phyloP scores from a whole-genome alignment of 2,888 invertebrate species.

The Cepaea hortensis region DNA sequence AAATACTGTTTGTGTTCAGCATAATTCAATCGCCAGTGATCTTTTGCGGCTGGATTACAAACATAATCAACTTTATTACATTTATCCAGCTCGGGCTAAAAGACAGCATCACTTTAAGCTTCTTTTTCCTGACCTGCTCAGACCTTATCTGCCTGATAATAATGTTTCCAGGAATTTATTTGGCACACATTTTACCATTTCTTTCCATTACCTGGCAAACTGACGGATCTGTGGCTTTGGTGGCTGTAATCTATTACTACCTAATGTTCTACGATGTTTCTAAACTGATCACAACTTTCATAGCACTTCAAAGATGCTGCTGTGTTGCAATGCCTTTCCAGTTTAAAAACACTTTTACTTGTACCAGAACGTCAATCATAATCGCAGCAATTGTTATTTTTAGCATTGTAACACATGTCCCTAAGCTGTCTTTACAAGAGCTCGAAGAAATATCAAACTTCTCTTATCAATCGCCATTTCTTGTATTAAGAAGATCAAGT shows the following conservation, averaged over 20 bases:
- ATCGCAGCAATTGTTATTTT: background rate
- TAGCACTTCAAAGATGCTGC: slow-evolving; percentile 28
- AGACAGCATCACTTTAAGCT: slow-evolving; percentile 25
- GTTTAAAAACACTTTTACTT: slow-evolving; percentile 29
- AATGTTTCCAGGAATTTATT: background rate
- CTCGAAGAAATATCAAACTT: background rate
- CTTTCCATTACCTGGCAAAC: background rate
- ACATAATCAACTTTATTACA: slow-evolving; percentile 10
- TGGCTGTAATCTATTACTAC: background rate
- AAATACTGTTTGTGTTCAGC: background rate
- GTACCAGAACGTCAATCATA: background rate
- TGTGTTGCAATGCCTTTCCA: slow-evolving; percentile 20
- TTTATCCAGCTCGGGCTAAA: slow-evolving; percentile 11
- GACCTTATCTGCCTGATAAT: background rate
- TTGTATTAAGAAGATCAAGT: background rate
- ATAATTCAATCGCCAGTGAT: background rate
- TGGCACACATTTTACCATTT: background rate
- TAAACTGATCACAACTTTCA: slow-evolving; percentile 8
- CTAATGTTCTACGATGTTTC: slow-evolving; percentile 11
- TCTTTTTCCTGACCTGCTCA: slow-evolving; percentile 18
- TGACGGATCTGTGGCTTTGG: background rate
- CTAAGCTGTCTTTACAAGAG: background rate
- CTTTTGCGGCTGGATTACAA: background rate
- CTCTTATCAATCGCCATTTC: background rate
- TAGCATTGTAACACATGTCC: background rate